Conservation (phyloP, 2,113 vertebrate species). For the Gymnorhina tibicen region DNA sequence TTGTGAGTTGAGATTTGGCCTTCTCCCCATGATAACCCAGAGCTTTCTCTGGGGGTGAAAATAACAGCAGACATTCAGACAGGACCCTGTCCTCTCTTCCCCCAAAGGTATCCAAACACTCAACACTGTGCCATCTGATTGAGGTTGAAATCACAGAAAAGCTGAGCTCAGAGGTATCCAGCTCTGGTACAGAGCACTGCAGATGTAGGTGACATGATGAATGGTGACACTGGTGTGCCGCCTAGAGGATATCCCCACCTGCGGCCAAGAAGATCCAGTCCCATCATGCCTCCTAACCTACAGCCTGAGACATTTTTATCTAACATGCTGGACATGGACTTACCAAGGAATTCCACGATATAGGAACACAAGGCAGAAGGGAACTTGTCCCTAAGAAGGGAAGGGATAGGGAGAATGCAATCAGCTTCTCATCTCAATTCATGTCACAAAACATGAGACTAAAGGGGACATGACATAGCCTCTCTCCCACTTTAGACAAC, state of each 20-base stretch:
- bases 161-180: neutral
- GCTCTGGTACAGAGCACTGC: neutral
- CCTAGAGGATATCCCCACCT: neutral
- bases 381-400: neutral
- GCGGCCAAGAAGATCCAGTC: accelerated
- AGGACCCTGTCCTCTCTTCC: neutral
- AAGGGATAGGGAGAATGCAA: neutral
- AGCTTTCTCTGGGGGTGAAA: neutral
- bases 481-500: neutral
- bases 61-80: neutral
- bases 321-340: neutral
- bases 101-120: neutral
- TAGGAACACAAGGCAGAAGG: neutral
- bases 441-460: neutral
- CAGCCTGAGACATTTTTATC: neutral
- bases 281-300: neutral
- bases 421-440: neutral
- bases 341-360: neutral
- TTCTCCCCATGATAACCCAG: neutral
- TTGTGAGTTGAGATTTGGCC: neutral
- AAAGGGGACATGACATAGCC: neutral
- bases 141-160: neutral
- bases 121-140: neutral
- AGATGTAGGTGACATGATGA: neutral
- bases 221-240: accelerated